phyloP scores from a whole-genome alignment of 2,113 vertebrate genomes.

The Paracyprichromis sp. region DNA sequence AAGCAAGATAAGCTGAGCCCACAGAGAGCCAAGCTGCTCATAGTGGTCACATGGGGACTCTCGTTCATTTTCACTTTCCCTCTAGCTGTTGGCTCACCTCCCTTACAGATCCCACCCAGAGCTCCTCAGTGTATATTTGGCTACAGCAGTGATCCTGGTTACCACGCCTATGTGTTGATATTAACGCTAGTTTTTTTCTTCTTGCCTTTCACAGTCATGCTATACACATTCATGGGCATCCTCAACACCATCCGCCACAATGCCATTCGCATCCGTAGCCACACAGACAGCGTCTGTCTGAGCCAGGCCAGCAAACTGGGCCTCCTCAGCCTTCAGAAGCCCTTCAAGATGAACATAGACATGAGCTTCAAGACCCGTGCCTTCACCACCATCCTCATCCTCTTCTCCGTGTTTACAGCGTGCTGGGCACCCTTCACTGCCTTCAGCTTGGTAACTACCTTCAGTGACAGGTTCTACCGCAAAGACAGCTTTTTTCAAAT shows the following conservation, averaged over 20 bases:
- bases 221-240: conserved; percentile 94
- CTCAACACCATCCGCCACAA: conserved; percentile 95
- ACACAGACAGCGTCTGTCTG: conserved; percentile 90
- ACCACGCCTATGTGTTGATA: conserved; percentile 85
- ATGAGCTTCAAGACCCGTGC: conserved; percentile 99
- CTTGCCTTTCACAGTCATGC: conserved; percentile 88
- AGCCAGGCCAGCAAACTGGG: conserved; percentile 96
- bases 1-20: conserved; percentile 94
- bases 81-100: conserved; percentile 81
- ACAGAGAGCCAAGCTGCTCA: conserved; percentile 87
- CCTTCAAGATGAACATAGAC: conserved; percentile 94
- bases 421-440: conserved; percentile 94
- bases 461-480: conserved; percentile 85
- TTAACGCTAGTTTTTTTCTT: conserved; percentile 89
- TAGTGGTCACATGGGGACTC: conserved; percentile 83
- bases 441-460: conserved; percentile 89
- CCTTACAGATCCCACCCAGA: conserved; percentile 81
- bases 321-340: conserved; percentile 91
- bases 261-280: conserved; percentile 89
- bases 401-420: conserved; percentile 91
- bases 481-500: conserved; percentile 91
- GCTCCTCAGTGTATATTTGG: conserved; percentile 96
- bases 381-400: conserved; percentile 98
- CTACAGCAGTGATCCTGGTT: conserved; percentile 79
- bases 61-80: conserved; percentile 88